These are phyloP conservation scores for Osmerus mordax DNA, from an alignment of 2,113 vertebrate species.

Conservation along the genomic window DNA sequence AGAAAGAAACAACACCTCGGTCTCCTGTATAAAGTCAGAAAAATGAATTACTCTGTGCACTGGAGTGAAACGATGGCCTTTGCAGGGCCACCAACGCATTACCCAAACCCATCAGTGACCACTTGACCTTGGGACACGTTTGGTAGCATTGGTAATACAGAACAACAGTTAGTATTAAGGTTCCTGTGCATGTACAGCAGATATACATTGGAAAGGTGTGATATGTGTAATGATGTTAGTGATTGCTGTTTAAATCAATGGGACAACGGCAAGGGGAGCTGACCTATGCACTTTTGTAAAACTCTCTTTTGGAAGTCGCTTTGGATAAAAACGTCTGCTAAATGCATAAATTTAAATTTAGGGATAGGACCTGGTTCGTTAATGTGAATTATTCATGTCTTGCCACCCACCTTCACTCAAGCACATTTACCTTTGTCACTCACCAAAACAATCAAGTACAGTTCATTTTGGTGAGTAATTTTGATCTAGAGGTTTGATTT, in stretches of 20 bases:
- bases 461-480: constrained; percentile 21
- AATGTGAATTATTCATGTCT: constrained; percentile 36
- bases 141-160: too few species aligned
- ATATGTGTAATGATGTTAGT: not conserved
- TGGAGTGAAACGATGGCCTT: constrained; percentile 60
- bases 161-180: too few species aligned
- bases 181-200: too few species aligned
- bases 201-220: too few species aligned
- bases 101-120: constrained; percentile 15
- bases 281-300: too few species aligned
- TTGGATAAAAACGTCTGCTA: too few species aligned
- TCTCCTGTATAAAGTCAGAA: constrained; percentile 7
- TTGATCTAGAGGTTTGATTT: constrained; percentile 19
- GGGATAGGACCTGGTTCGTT: constrained; percentile 9
- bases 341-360: not conserved
- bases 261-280: constrained; percentile 20
- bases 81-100: constrained; percentile 36
- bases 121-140: constrained; percentile 4
- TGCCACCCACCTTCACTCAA: constrained; percentile 12
- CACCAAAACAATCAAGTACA: constrained; percentile 13
- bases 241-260: constrained; percentile 36
- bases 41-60: constrained; percentile 56
- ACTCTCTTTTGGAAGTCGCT: too few species aligned
- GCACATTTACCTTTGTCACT: not conserved
- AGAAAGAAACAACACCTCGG: not conserved